Conservation (phyloP, 2,113 vertebrate genomes). For the Rhinolophus ferrumequinum region DNA sequence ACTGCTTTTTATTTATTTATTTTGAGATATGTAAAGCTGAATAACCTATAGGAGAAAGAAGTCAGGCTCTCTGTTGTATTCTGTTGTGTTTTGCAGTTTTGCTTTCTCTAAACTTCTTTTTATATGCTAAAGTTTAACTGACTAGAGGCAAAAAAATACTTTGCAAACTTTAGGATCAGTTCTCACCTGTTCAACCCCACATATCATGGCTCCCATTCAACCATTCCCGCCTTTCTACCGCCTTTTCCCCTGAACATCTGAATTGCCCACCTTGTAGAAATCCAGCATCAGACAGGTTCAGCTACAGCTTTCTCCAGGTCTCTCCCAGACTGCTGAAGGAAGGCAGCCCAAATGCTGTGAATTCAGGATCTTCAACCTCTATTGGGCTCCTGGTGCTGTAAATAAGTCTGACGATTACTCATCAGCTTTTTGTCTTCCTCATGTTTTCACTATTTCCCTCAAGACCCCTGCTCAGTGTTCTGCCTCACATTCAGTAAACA, state of each 20-base stretch:
- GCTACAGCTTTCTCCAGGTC: neutral
- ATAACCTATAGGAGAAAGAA: neutral
- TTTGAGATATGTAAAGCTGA: constrained; percentile 14
- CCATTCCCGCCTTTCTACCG: neutral
- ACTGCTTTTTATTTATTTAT: constrained; percentile 46
- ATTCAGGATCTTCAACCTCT: neutral
- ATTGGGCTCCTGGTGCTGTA: neutral
- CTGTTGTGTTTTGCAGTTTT: neutral
- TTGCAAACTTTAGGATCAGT: neutral
- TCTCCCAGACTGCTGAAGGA: neutral
- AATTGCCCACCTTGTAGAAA: neutral
- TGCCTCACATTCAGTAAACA: neutral
- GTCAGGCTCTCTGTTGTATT: neutral
- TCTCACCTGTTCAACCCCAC: neutral
- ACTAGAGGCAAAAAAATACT: neutral
- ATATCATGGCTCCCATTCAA: neutral
- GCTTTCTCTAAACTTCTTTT: neutral
- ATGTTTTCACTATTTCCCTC: neutral
- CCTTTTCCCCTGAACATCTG: neutral
- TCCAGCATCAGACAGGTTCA: neutral
- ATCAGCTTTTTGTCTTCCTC: neutral
- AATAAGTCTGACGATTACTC: neutral
- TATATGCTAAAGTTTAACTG: neutral
- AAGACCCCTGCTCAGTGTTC: neutral
- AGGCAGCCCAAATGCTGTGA: neutral